Base-by-base conservation (phyloP, 2,113 vertebrate species). In the Eupsittula cactorum region DNA sequence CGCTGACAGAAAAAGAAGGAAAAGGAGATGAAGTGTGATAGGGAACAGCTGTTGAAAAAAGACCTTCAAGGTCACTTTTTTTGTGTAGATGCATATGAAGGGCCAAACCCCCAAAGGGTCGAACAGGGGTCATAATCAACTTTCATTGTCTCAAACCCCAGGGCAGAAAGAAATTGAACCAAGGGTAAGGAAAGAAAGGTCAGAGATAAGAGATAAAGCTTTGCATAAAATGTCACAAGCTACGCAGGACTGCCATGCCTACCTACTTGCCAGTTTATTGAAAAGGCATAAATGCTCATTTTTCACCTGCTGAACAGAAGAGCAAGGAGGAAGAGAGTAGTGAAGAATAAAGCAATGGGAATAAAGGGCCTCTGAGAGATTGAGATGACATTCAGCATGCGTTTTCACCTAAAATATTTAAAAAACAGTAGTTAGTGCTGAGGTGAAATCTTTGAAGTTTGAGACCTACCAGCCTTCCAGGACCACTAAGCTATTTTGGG, bases 131-230 rank as follows among this genome's bases (percentile, higher is more conserved):
- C 86, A 84, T 93, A 96, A 97, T 96, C 95, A 96, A 86, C 63
- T 91, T 95, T 86, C 84, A 96, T 74, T 70, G 91, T 86, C 74
- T 92, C 81, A 90, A 78, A 92, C 69, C 89, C 74, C 46, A 86
- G 80, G 93, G 93, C 95, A 96, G 90, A 88, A 82, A 90, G 91
- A 92, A 95, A 95, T 86, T 75, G 92, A 96, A 94, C 46, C 55
- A 25, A 93, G 79, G 78, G 86, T 76, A 84, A 87, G 86, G 50
- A 76, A 81, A 84, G 84, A 96, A 96, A 96, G 93, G 95, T 95
- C 92, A 97, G 57, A 78, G 79, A 82, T 25, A 93, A 97, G 52
- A 78, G 79, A 85, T 25, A 94, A 95, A 95, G 75, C 9, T 31
- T 74, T 83, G 60, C 29, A 47, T 83, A 77, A 96, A 96, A 96